Percentiles rank a stretch among this genome's conserved stretches.
Conservation (phyloP, 2,888 invertebrate species). For the Macrophya annulata region DNA sequence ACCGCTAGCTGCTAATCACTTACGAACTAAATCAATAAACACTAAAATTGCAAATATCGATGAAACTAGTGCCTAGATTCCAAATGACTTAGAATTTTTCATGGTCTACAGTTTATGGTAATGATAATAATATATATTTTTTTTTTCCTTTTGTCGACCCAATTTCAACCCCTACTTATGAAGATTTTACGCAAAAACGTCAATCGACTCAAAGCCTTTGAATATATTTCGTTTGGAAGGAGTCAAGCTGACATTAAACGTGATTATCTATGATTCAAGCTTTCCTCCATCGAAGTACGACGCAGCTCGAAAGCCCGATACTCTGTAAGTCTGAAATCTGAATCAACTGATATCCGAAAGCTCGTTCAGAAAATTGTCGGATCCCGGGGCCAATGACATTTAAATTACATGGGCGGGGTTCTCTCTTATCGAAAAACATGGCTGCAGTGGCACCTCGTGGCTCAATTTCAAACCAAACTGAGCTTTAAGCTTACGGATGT, state of each 20-base stretch:
- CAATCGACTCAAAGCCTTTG: background rate
- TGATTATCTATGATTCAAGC: background rate
- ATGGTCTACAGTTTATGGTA: background rate
- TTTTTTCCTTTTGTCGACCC: background rate
- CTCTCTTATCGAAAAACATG: slow-evolving; percentile 29
- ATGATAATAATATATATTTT: background rate
- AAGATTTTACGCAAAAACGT: background rate
- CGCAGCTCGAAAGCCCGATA: slow-evolving; percentile 1
- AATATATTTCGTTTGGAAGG: background rate
- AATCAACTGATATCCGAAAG: background rate
- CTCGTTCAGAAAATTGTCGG: slow-evolving; percentile 44
- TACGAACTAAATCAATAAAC: background rate
- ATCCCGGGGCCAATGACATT: slow-evolving; percentile 60
- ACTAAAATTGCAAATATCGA: background rate
- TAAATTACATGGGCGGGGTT: slow-evolving; percentile 72
- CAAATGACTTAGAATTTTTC: background rate
- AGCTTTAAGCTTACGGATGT: slow-evolving; percentile 37
- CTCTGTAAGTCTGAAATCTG: background rate
- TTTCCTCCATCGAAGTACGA: background rate
- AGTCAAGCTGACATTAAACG: background rate
- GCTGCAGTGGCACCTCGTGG: slow-evolving; percentile 45
- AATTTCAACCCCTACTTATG: background rate
- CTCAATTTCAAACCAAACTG: slow-evolving; percentile 23
- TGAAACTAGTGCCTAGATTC: background rate
- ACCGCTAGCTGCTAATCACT: background rate